phyloP scores from a whole-genome alignment of 1,140 invertebrate genomes.

The Heterodera schachtii region DNA sequence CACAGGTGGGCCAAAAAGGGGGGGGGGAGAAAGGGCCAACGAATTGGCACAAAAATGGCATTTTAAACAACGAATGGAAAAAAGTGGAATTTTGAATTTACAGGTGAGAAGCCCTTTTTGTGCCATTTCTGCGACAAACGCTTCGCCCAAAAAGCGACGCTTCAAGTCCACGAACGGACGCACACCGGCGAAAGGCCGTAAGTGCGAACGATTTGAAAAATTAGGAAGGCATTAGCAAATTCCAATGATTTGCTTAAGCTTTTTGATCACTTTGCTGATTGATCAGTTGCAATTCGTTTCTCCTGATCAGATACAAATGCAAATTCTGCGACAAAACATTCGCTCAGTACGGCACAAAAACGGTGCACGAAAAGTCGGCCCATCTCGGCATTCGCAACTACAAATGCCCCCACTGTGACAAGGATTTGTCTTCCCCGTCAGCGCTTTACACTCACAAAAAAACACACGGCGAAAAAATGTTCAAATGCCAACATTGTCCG shows the following conservation, averaged over 20 bases:
- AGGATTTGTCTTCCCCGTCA: slow-evolving; percentile 63
- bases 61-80: neutral
- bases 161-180: slow-evolving; percentile 75
- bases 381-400: slow-evolving; percentile 63
- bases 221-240: neutral
- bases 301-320: slow-evolving; percentile 59
- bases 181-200: slow-evolving; percentile 84
- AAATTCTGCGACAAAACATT: slow-evolving; percentile 65
- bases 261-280: no score
- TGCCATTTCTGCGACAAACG: slow-evolving; percentile 70
- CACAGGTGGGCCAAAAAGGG: slow-evolving; percentile 45
- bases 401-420: slow-evolving; percentile 57
- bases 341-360: slow-evolving; percentile 65
- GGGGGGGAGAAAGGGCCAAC: slow-evolving; percentile 66
- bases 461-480: slow-evolving; percentile 76
- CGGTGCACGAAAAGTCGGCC: slow-evolving; percentile 64
- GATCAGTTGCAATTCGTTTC: neutral
- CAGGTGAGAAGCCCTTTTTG: slow-evolving; percentile 55
- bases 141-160: slow-evolving; percentile 70
- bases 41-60: neutral
- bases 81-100: neutral
- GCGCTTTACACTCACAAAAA: slow-evolving; percentile 66
- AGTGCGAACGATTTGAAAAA: slow-evolving; percentile 70
- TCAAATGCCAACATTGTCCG: slow-evolving; percentile 78
- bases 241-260: no score